Percentiles rank a stretch among this genome's conserved stretches.
Evolutionary conservation across 2,113 vertebrate species (phyloP).

Genomic region (Gymnobelideus leadbeateri): DNA sequence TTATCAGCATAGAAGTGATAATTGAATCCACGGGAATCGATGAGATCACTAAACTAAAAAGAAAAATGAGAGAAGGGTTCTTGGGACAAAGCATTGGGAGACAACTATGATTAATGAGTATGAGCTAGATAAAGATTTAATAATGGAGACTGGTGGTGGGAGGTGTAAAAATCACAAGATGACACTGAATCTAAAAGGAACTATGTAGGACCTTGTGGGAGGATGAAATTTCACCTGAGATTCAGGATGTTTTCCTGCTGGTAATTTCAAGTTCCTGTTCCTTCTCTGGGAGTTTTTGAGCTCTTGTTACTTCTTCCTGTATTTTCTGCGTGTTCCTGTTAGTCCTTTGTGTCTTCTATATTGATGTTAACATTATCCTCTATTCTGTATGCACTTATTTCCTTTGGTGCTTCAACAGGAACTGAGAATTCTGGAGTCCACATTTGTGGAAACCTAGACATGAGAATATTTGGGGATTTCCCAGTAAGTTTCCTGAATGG

Average conservation of each 20-base stretch:
- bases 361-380: background rate
- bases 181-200: background rate
- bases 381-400: background rate
- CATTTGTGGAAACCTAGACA: background rate
- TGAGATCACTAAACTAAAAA: background rate
- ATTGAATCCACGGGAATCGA: background rate
- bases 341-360: background rate
- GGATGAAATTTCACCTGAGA: background rate
- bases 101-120: background rate
- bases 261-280: background rate
- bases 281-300: background rate
- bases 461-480: background rate
- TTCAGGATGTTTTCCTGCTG: background rate
- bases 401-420: background rate
- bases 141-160: background rate
- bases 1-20: background rate
- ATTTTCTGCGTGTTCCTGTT: background rate
- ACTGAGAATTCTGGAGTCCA: background rate
- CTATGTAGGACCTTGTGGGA: background rate
- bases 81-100: background rate
- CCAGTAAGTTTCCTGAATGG: background rate
- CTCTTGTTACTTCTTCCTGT: background rate
- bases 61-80: background rate
- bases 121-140: background rate
- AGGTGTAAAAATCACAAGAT: background rate